A percentile compares a stretch with the other conserved stretches of the same genome.
These are phyloP conservation scores for Cancer borealis DNA, from an alignment of 2,888 invertebrate species.

Conservation along the genomic window DNA sequence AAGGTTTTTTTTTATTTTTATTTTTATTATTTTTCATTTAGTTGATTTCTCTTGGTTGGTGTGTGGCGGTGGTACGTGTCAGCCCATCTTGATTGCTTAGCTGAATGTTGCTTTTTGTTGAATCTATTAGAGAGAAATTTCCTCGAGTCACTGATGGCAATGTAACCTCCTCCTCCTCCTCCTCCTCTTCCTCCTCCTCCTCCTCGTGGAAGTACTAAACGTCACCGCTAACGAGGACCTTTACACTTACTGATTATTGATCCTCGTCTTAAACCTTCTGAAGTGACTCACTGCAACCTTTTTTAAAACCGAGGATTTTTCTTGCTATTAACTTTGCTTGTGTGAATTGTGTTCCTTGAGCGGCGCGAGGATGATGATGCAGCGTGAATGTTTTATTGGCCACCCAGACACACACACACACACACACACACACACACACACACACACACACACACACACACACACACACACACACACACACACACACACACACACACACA, in stretches of 20 bases:
- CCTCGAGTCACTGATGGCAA: too few relatives aligned
- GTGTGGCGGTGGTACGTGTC: too few relatives aligned
- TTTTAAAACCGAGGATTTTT: background rate
- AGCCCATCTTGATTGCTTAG: too few relatives aligned
- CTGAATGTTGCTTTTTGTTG: too few relatives aligned
- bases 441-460: too few relatives aligned
- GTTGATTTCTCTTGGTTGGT: too few relatives aligned
- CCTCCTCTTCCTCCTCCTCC: background rate
- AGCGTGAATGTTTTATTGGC: background rate
- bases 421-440: background rate
- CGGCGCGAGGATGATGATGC: background rate
- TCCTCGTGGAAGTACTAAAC: background rate
- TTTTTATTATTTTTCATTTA: too few relatives aligned
- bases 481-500: too few relatives aligned
- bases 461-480: too few relatives aligned
- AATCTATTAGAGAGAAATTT: too few relatives aligned
- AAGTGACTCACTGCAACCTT: background rate
- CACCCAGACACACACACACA: background rate
- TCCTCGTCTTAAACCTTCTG: slow-evolving; percentile 14
- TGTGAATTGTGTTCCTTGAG: background rate
- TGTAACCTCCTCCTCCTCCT: too few relatives aligned
- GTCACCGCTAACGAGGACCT: slow-evolving; percentile 3
- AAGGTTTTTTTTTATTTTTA: too few relatives aligned
- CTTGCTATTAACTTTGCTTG: background rate
- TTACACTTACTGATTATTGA: slow-evolving; percentile 9